Evolutionary conservation across 2,888 invertebrate species (phyloP).

Genomic region (Atherix ibis): DNA sequence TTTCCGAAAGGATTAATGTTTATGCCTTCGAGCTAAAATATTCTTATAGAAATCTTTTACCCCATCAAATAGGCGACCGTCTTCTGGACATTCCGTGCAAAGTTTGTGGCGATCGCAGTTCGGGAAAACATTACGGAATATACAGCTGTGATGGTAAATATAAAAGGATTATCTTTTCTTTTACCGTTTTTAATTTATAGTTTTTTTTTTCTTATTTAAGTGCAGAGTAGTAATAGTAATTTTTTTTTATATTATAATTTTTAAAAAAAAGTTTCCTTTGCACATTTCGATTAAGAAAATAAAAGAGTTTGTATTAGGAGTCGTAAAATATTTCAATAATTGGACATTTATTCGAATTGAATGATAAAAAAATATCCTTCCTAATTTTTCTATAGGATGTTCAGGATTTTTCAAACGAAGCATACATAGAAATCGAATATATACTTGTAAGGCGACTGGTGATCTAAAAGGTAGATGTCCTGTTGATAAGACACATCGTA

Average conservation of each 20-base stretch:
- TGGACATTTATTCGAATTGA: no score
- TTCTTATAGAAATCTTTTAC: no score
- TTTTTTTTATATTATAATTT: constrained; percentile 1
- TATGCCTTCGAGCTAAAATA: no score
- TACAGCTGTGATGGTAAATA: constrained; percentile 94
- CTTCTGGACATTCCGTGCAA: constrained; percentile 96
- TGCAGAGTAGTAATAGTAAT: neutral
- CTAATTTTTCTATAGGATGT: constrained; percentile 49
- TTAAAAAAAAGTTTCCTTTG: no score
- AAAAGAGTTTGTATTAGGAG: no score
- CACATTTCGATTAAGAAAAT: neutral
- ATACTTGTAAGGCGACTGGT: constrained; percentile 92
- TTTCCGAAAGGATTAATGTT: no score
- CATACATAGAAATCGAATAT: constrained; percentile 88
- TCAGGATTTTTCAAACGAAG: constrained; percentile 94
- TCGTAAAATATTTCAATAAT: no score
- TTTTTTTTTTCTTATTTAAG: neutral
- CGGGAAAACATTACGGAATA: constrained; percentile 98
- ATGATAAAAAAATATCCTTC: neutral
- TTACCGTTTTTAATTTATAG: neutral
- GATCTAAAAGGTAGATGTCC: constrained; percentile 86
- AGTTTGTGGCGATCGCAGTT: constrained; percentile 96
- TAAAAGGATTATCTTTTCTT: no score
- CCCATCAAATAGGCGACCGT: constrained; percentile 88
- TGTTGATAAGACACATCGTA: constrained; percentile 91